phyloP scores from a whole-genome alignment of 2,797 vertebrate species.

The Sebastes wilsoni region DNA sequence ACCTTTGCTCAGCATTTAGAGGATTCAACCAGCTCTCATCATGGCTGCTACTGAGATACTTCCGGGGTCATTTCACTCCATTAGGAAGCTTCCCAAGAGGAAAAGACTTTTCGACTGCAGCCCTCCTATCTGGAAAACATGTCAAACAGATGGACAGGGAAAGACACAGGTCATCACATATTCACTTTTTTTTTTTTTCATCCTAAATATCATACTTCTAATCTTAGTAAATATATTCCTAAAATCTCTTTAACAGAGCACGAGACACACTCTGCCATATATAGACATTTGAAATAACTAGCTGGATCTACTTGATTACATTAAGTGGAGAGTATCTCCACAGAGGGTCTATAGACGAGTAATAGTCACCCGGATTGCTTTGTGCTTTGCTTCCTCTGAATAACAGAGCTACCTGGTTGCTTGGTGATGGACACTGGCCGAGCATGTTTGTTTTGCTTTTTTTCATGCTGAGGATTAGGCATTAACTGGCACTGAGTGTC shows the following conservation, averaged over 20 bases:
- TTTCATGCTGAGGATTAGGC: conserved; percentile 55
- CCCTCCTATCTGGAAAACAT: background rate
- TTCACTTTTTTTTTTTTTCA: background rate
- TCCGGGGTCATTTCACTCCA: too few species aligned
- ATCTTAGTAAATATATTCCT: background rate
- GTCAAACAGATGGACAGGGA: background rate
- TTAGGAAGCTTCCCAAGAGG: too few species aligned
- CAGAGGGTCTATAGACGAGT: background rate
- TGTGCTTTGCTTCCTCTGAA: conserved; percentile 35
- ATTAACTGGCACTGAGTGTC: conserved; percentile 45
- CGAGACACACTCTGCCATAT: background rate
- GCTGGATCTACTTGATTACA: background rate
- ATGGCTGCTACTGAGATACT: too few species aligned
- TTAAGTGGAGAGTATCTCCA: background rate
- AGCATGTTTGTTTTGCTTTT: conserved; percentile 50
- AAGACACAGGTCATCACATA: background rate
- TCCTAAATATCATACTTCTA: background rate
- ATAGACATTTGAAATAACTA: background rate
- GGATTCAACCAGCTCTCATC: too few species aligned
- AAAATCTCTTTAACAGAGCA: background rate
- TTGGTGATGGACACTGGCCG: conserved; percentile 54
- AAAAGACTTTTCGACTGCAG: too few species aligned
- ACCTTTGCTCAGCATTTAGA: too few species aligned
- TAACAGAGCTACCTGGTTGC: conserved; percentile 62
- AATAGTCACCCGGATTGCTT: conserved; percentile 24